Conservation (phyloP, 1,140 invertebrate genomes). For the Cotesia chilonis region DNA sequence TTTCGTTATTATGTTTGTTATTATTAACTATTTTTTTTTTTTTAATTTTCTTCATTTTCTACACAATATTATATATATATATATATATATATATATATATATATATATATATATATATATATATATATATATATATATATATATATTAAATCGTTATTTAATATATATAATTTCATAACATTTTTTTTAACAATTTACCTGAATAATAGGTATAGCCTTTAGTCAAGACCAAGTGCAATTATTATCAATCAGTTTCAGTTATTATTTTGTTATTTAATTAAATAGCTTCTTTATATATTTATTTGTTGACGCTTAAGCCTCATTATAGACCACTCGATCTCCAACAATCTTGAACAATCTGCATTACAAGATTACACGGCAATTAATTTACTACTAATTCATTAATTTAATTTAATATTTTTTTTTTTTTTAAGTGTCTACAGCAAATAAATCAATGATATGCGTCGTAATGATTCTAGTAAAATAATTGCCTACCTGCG, state of each 20-base stretch:
- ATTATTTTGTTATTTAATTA: constrained; percentile 10
- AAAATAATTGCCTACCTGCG: constrained; percentile 22
- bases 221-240: constrained; percentile 27
- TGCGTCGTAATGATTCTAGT: constrained; percentile 26
- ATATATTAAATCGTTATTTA: constrained; percentile 38
- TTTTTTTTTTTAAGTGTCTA: neutral
- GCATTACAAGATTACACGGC: constrained; percentile 44
- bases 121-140: constrained; percentile 53
- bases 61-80: constrained; percentile 49
- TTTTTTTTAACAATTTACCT: constrained; percentile 27
- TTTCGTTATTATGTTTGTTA: constrained; percentile 28
- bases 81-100: constrained; percentile 54
- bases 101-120: constrained; percentile 46
- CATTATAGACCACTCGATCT: constrained; percentile 15
- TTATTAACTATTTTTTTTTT: constrained; percentile 21
- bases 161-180: constrained; percentile 21
- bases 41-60: constrained; percentile 32
- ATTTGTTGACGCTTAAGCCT: constrained; percentile 14
- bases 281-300: constrained; percentile 10
- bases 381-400: constrained; percentile 1
- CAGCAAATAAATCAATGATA: constrained; percentile 14
- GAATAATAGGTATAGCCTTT: constrained; percentile 23
- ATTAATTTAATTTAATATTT: constrained; percentile 22
- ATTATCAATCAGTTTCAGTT: constrained; percentile 4
- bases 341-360: constrained; percentile 37